Evolutionary conservation across 2,797 vertebrate species (phyloP), one percentile per base, ranked within the genome.

Genomic region (Alca torda): DNA sequence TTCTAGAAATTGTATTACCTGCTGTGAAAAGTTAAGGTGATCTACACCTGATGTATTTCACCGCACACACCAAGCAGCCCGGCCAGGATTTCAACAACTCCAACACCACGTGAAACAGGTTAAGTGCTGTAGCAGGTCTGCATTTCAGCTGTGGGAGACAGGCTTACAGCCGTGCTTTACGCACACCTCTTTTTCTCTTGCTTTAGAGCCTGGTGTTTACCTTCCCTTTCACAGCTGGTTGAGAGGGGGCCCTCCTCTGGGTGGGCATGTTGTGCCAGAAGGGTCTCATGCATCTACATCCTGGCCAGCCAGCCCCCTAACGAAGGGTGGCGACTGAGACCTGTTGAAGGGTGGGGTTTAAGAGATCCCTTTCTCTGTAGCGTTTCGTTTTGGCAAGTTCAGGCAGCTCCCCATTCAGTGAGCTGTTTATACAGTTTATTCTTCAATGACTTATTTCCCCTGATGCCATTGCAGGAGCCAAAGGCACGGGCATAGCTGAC

Each of bases 21-120:
- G 48, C 91, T 91, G 73, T 72, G 91, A 86, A 87, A 95, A 91
- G 87, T 89, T 91, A 70, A 82, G 87, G 80, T 91, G 90, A 81
- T 91, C 41, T 78, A 69, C 51, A 89, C 69, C 61, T 77, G 20
- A 56, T 59, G 25, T 69, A 81, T 89, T 90, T 79, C 67, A 86
- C 51, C 37, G 65, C 11, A 2, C 25, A 41, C 48, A 56, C 68
- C 83, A 93, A 88, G 74, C 78, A 94, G 31, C 59, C 14, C 1
- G 77, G 63, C 19, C 59, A 73, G 56, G 46, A 69, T 81, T 93
- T 51, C 85, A 35, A 14, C 56, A n/a, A 16, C 25, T 37, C 33
- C 54, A 84, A 26, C 20, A 43, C 43, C 57, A 76, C 4, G 1
- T 50, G 80, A 93, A 93, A 84, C n/a, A 53, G 67, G 70, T 63